Percentiles rank a stretch among this genome's conserved stretches.
These are phyloP conservation scores for Cephus pygmeus DNA, from an alignment of 2,888 invertebrate genomes.

Conservation along the genomic window DNA sequence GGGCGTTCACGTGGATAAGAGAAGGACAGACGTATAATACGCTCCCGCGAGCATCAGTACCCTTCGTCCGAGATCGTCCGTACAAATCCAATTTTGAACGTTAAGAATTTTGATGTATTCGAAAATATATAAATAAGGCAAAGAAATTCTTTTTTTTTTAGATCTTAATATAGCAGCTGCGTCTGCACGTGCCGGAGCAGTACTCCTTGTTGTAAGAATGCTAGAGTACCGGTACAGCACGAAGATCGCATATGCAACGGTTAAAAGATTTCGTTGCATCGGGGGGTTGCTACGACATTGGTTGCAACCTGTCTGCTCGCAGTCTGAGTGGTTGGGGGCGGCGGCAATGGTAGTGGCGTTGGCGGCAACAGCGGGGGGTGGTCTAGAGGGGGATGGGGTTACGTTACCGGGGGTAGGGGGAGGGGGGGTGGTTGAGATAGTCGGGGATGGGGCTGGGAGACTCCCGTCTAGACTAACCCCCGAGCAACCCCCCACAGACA, in stretches of 20 bases:
- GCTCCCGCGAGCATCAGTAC: neutral
- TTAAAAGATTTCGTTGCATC: slow-evolving; percentile 58
- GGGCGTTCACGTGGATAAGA: neutral
- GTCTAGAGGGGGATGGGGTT: neutral
- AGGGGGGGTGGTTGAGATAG: slow-evolving; percentile 30
- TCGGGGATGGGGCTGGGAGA: slow-evolving; percentile 47
- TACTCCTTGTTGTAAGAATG: neutral
- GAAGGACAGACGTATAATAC: neutral
- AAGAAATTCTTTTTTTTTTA: neutral
- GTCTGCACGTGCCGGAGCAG: neutral
- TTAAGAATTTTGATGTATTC: neutral
- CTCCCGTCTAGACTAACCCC: slow-evolving; percentile 63
- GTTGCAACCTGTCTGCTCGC: slow-evolving; percentile 59
- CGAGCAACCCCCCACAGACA: slow-evolving; percentile 54
- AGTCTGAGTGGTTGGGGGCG: slow-evolving; percentile 50
- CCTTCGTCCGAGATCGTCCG: neutral
- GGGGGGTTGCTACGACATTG: slow-evolving; percentile 55
- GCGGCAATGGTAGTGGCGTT: slow-evolving; percentile 22
- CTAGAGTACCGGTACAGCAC: neutral
- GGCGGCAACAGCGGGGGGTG: slow-evolving; percentile 22
- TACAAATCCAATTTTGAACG: neutral
- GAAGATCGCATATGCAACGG: slow-evolving; percentile 29
- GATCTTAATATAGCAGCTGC: neutral
- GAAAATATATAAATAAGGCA: neutral
- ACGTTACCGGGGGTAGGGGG: neutral